Evolutionary conservation across 2,888 invertebrate genomes (phyloP), one percentile per base, ranked within the genome.

Genomic region (Mesoligia furuncula): DNA sequence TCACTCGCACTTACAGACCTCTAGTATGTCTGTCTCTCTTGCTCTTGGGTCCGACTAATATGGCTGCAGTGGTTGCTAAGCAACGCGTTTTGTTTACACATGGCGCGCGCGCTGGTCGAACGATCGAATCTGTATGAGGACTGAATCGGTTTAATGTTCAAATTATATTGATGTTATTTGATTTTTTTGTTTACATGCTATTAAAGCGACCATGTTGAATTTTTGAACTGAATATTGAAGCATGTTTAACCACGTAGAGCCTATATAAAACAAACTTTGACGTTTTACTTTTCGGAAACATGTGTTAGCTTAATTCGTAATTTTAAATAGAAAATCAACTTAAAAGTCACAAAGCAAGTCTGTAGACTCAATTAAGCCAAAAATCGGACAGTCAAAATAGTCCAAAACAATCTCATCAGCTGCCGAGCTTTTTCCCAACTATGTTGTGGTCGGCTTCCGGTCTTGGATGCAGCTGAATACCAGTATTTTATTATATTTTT

Each of bases 51-150:
- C 65, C 36, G 72, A 73, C 77, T 72, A 74, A 73, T 39, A 77
- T 79, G 84, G 84, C 84, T 79, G 75, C 69, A 54, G 70, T 77
- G 84, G 93, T 93, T 93, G 91, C 92, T 88, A 88, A 77, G 92
- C 90, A 89, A 92, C 91, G 85, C 64, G 73, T 84, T 75, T 90
- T 92, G 92, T 92, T 92, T 92, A 92, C 91, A 89, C 87, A 86
- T 80, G 84, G 89, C 92, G 90, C 92, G 84, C 85, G 81, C 88
- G 88, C 87, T 85, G 88, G 89, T 91, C 91, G 89, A 91, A 90
- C 81, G 91, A 87, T 90, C 90, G 91, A 85, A 84, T 86, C 87
- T 89, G 87, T 89, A 90, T 89, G 89, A 83, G 76, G 84, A 75
- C 73, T 83, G 81, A 78, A 84, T 88, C 84, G 79, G 67, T 89